A percentile compares a stretch with the other conserved stretches of the same genome.
These are phyloP conservation scores for Rhingia campestris DNA, from an alignment of 2,888 invertebrate genomes.

Conservation along the genomic window DNA sequence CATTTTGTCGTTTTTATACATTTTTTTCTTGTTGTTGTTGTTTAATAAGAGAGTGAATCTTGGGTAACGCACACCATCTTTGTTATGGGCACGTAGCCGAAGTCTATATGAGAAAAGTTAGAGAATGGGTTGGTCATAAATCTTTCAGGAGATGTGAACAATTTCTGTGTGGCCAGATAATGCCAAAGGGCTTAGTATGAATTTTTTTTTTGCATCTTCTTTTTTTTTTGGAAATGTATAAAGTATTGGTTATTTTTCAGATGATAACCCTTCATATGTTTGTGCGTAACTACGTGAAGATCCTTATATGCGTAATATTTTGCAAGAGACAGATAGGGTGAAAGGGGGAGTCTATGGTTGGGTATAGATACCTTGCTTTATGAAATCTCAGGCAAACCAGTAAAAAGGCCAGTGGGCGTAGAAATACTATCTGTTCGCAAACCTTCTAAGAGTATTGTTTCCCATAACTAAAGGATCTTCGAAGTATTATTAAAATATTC, in stretches of 20 bases:
- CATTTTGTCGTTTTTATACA: conserved; percentile 71
- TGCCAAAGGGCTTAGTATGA: conserved; percentile 63
- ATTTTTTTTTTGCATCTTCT: no score
- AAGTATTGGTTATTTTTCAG: conserved; percentile 55
- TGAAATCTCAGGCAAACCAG: no score
- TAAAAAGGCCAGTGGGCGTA: no score
- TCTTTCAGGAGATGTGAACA: conserved; percentile 68
- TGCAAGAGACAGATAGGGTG: not conserved
- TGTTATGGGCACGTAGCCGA: conserved; percentile 43
- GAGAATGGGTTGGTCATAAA: conserved; percentile 73
- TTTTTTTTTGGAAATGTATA: conserved; percentile 54
- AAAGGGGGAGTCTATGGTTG: not conserved
- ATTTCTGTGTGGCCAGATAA: conserved; percentile 74
- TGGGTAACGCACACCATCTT: conserved; percentile 27
- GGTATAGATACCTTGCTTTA: no score
- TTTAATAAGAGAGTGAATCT: conserved; percentile 41
- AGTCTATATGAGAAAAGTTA: conserved; percentile 58
- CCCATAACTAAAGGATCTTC: no score
- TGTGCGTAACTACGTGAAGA: not conserved
- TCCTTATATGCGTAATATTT: not conserved
- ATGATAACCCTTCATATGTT: conserved; percentile 15
- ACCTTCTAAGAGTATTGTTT: no score
- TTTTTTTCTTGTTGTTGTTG: conserved; percentile 24
- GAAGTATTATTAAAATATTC: no score
- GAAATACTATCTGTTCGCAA: no score